Evolutionary conservation across 2,797 vertebrate genomes (phyloP).

Genomic region (Neosilurus mollespiculum): DNA sequence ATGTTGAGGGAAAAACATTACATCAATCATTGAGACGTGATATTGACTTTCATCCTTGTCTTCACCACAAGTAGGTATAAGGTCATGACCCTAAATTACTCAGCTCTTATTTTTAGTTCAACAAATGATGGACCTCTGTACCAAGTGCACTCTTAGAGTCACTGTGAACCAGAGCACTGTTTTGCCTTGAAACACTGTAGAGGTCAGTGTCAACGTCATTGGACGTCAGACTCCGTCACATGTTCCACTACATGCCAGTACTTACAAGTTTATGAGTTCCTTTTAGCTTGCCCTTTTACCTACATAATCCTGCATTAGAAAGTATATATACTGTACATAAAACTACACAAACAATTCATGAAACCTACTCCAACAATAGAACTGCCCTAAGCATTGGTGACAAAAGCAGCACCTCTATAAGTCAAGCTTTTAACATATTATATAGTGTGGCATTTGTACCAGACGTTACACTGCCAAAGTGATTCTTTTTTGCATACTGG

Average conservation of each 20-base stretch:
- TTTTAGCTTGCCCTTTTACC: neutral
- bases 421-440: neutral
- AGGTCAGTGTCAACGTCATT: conserved; percentile 1
- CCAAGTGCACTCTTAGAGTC: neutral
- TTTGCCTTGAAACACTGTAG: conserved; percentile 3
- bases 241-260: conserved; percentile 4
- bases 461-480: neutral
- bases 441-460: neutral
- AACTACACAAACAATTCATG: neutral
- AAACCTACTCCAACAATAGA: neutral
- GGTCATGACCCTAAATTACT: conserved; percentile 36
- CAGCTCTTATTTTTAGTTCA: conserved; percentile 38
- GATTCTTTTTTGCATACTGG: no score
- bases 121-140: neutral
- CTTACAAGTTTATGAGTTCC: neutral
- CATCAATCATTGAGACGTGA: neutral
- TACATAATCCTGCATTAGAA: neutral
- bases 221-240: neutral
- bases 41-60: neutral
- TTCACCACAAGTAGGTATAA: neutral
- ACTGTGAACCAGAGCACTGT: neutral
- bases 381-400: neutral
- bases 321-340: neutral
- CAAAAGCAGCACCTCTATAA: neutral
- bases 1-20: no score